phyloP scores from a whole-genome alignment of 2,113 vertebrate species.

The Phoenicopterus ruber region DNA sequence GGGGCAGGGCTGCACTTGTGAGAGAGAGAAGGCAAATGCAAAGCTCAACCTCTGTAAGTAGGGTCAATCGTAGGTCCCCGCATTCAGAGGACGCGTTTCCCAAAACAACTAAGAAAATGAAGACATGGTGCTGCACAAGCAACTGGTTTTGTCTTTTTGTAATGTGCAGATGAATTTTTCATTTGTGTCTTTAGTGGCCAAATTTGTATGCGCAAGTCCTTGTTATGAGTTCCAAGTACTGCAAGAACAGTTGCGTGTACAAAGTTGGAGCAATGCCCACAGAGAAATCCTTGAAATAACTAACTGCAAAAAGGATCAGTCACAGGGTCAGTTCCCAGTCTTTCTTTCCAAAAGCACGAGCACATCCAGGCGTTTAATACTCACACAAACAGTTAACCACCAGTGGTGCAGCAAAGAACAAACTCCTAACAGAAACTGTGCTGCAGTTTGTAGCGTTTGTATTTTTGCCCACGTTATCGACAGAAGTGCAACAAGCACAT shows the following conservation, averaged over 20 bases:
- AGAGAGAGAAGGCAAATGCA: background rate
- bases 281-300: background rate
- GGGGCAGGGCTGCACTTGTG: background rate
- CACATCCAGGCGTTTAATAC: background rate
- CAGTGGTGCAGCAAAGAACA: background rate
- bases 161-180: background rate
- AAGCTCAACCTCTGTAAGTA: accelerated
- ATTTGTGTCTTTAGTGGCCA: background rate
- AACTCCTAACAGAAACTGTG: background rate
- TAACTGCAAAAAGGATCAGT: background rate
- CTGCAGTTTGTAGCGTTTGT: background rate
- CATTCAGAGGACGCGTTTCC: accelerated
- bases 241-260: background rate
- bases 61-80: background rate
- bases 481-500: background rate
- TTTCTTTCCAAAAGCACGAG: background rate
- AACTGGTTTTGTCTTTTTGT: background rate
- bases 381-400: background rate
- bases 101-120: background rate
- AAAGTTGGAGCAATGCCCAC: background rate
- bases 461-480: background rate
- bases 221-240: background rate
- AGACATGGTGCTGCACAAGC: background rate
- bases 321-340: background rate
- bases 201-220: background rate